Percentiles rank a stretch among this genome's conserved stretches.
Conservation (phyloP, 92 coral and sea anemone species). For the Phenganax subtilis region DNA sequence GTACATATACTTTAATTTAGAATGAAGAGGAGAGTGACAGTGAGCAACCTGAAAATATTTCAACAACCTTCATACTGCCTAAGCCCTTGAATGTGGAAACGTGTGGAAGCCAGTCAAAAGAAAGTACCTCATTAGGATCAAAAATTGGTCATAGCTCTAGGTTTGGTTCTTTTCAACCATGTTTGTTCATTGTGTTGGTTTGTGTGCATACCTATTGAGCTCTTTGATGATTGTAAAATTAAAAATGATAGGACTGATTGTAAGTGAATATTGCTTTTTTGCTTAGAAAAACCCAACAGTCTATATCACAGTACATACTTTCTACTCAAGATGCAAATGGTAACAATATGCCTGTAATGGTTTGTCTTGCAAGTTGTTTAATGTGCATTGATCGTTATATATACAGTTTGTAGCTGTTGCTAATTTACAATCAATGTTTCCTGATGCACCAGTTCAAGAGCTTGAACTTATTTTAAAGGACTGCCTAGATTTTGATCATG, state of each 20-base stretch:
- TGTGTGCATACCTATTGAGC: not conserved
- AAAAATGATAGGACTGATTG: not conserved
- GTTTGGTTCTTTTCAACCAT: no score
- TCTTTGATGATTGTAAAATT: not conserved
- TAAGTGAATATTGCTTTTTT: not conserved
- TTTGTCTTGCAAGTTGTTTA: no score
- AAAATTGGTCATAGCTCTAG: no score
- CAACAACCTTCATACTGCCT: no score
- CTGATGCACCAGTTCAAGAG: conserved; percentile 2
- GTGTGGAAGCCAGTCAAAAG: no score
- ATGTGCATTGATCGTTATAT: not conserved
- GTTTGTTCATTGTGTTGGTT: no score
- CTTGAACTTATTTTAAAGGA: conserved; percentile 5
- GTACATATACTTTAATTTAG: no score
- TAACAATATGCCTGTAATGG: not conserved
- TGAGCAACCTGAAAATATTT: no score
- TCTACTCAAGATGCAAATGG: conserved; percentile 12
- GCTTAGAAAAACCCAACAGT: conserved; percentile 13
- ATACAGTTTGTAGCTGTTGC: not conserved
- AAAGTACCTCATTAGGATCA: no score
- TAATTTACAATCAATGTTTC: conserved; percentile 7
- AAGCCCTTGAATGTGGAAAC: no score
- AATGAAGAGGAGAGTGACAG: no score
- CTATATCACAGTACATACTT: conserved; percentile 3
- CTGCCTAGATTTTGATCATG: conserved; percentile 11